Base-by-base conservation (phyloP, 2,888 invertebrate species). In the Andrena bucephala region DNA sequence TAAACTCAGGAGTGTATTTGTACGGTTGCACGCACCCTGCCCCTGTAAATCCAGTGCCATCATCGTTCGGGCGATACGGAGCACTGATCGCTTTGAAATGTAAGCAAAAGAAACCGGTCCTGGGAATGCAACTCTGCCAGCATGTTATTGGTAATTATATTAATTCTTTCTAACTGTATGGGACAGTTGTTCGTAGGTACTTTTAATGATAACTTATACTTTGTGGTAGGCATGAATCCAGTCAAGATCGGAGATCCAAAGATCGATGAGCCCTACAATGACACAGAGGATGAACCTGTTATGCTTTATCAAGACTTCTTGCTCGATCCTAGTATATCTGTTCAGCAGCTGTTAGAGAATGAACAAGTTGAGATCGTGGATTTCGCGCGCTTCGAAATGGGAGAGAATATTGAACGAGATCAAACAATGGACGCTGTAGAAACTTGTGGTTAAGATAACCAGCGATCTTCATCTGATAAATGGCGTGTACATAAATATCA, bases 221-320 rank as follows among this genome's bases (percentile, higher is more conserved):
- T 75, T 27, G 0, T 31, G 72, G n/a, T 76, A 95, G 95, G 98
- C 42, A 96, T 98, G 96, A 97, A 97, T 89, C 98, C 98, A 0
- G 93, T 91, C 52, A 97, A 96, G 94, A 95, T 98, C 81, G 98
- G 98, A 0, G 94, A 95, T 85, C 95, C 95, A 84, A 94, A 94
- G 20, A 89, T 90, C 5, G 97, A 97, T 91, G 94, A 96, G 87
- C 96, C 96, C 7, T 93, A 95, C 0, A 94, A 95, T 84, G 95
- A 96, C 88, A 93, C 95, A 65, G 97, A 98, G 89, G 97, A 98
- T 63, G 98, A 98, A 94, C 95, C 95, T 0, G 96, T 96, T 89
- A 95, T 99, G 83, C 96, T 99, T 78, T 96, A 96, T 93, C 99
- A 99, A 94, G 98, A 98, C 90, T 99, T 97, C 94, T 94, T 99